Evolutionary conservation across 2,113 vertebrate genomes (phyloP).

Genomic region (Epinephelus fuscoguttatus): DNA sequence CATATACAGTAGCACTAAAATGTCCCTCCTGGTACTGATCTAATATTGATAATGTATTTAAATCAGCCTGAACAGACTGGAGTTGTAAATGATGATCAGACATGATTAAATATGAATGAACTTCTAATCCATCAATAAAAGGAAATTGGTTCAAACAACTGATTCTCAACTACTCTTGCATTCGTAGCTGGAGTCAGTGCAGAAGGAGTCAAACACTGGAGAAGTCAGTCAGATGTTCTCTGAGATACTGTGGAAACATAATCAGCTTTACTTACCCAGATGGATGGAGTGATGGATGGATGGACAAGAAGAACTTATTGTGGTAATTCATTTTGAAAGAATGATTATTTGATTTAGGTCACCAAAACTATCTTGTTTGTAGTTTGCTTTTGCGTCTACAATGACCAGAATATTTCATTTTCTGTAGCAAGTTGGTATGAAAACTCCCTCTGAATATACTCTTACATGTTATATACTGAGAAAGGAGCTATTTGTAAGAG

Average conservation of each 20-base stretch:
- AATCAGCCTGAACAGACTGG: background rate
- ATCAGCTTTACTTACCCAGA: background rate
- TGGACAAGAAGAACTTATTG: too few species aligned
- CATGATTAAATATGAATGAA: background rate
- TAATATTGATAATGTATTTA: slow-evolving; percentile 1
- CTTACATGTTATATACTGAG: too few species aligned
- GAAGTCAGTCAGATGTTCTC: background rate
- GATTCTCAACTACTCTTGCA: background rate
- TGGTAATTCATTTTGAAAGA: too few species aligned
- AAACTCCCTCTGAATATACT: too few species aligned
- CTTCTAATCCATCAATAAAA: slow-evolving; percentile 21
- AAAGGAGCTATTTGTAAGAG: too few species aligned
- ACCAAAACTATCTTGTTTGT: too few species aligned
- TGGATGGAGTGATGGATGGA: too few species aligned
- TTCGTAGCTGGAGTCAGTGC: background rate
- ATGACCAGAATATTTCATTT: too few species aligned
- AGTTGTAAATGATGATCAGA: slow-evolving; percentile 6
- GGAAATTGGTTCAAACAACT: background rate
- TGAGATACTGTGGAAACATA: background rate
- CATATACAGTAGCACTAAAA: background rate
- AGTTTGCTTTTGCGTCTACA: too few species aligned
- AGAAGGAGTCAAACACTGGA: background rate
- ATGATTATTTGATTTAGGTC: too few species aligned
- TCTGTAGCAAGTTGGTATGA: too few species aligned
- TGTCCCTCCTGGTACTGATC: background rate